phyloP scores from a whole-genome alignment of 1,140 invertebrate genomes.

The Halesus radiatus region DNA sequence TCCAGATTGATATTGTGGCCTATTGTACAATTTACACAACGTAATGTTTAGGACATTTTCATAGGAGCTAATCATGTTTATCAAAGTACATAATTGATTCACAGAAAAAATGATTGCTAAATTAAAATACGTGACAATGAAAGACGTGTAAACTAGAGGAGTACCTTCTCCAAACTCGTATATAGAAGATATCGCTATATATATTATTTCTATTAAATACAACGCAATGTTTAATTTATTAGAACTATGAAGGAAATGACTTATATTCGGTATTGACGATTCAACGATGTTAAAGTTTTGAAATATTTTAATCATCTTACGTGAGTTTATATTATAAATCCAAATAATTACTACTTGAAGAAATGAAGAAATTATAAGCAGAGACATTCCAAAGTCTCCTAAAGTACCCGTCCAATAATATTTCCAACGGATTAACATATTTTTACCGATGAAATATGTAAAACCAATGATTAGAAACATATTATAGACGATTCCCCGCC shows the following conservation, averaged over 20 bases:
- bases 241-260: neutral
- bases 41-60: neutral
- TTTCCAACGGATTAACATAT: too few species aligned
- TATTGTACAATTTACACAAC: neutral
- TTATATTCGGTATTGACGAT: neutral
- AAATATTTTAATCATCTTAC: neutral
- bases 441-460: too few species aligned
- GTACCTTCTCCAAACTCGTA: too few species aligned
- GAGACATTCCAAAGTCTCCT: too few species aligned
- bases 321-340: too few species aligned
- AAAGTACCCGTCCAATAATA: too few species aligned
- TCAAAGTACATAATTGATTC: neutral
- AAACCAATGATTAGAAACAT: too few species aligned
- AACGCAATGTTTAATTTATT: neutral
- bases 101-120: neutral
- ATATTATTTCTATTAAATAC: neutral
- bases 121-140: neutral
- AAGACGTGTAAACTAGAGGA: neutral
- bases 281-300: neutral
- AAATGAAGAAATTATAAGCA: too few species aligned
- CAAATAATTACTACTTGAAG: too few species aligned
- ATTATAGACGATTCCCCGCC: too few species aligned
- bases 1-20: too few species aligned
- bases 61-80: neutral
- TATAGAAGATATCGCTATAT: too few species aligned